Percentiles rank a stretch among this genome's conserved stretches.
phyloP scores from a whole-genome alignment of 2,797 vertebrate species.

The Neosilurus hyrtlii region DNA sequence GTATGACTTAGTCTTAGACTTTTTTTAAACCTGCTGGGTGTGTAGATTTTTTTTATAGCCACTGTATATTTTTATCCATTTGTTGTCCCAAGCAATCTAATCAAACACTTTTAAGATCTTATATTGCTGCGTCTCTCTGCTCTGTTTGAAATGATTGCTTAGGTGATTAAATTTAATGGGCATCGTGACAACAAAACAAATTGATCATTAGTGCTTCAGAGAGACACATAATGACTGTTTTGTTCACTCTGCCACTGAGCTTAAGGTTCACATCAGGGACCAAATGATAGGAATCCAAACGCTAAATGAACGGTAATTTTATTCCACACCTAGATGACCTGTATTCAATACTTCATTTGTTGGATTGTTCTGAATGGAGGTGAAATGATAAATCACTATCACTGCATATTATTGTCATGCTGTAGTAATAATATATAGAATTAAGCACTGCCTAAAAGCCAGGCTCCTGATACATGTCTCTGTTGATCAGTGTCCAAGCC shows the following conservation, averaged over 20 bases:
- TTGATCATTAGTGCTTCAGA: constrained; percentile 49
- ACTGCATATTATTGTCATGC: too few relatives aligned
- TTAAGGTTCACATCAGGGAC: constrained; percentile 16
- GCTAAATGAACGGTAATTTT: background rate
- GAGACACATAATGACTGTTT: constrained; percentile 41
- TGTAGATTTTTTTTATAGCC: background rate
- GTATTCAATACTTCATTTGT: background rate
- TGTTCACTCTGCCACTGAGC: constrained; percentile 36
- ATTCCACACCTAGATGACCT: background rate
- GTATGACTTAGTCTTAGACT: too few relatives aligned
- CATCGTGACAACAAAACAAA: constrained; percentile 50
- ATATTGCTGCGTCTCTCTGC: constrained; percentile 23
- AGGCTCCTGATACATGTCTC: too few relatives aligned
- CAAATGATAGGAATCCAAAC: constrained; percentile 24
- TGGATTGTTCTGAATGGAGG: background rate
- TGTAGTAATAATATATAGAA: too few relatives aligned
- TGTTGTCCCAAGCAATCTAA: background rate
- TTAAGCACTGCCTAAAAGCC: too few relatives aligned
- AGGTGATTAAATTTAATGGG: constrained; percentile 54
- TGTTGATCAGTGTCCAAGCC: too few relatives aligned
- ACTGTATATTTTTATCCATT: background rate
- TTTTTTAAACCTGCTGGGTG: background rate
- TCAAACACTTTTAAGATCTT: constrained; percentile 9
- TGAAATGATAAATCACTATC: too few relatives aligned
- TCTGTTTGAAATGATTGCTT: constrained; percentile 49